Conservation (phyloP, 2,888 invertebrate species). For the Bruchidius siliquastri region DNA sequence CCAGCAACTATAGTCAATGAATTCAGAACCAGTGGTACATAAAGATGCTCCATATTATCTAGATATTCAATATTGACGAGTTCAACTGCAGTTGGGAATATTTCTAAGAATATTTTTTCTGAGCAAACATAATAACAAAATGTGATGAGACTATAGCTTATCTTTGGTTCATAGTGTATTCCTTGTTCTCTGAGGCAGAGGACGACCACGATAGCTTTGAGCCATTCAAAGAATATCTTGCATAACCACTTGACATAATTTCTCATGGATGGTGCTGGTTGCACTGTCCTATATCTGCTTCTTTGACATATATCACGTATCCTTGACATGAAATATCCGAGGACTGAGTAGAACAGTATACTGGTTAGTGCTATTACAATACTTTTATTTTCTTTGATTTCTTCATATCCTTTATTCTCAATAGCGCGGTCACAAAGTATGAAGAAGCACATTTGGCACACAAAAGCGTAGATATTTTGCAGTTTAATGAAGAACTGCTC, state of each 20-base stretch:
- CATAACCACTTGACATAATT: constrained; percentile 40
- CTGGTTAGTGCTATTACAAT: constrained; percentile 41
- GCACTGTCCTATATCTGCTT: constrained; percentile 22
- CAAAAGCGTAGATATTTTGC: constrained; percentile 38
- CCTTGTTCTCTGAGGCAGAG: constrained; percentile 68
- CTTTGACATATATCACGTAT: constrained; percentile 35
- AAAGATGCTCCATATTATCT: constrained; percentile 66
- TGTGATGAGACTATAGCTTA: constrained; percentile 59
- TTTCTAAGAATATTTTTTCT: constrained; percentile 63
- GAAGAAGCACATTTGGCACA: constrained; percentile 37
- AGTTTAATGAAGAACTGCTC: constrained; percentile 41
- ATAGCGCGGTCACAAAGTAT: neutral
- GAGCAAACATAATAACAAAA: constrained; percentile 65
- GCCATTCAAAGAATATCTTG: constrained; percentile 72
- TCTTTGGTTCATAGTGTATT: constrained; percentile 64
- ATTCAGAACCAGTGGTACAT: constrained; percentile 62
- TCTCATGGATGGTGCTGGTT: constrained; percentile 17
- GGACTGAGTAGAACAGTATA: constrained; percentile 42
- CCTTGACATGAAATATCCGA: constrained; percentile 42
- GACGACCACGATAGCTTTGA: constrained; percentile 59
- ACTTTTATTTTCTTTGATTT: constrained; percentile 28
- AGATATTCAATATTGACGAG: constrained; percentile 57
- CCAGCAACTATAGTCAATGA: constrained; percentile 49
- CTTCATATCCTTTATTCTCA: constrained; percentile 13
- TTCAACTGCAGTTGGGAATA: constrained; percentile 56